Conservation (phyloP, 2,888 invertebrate genomes). For the Beris morrisii region DNA sequence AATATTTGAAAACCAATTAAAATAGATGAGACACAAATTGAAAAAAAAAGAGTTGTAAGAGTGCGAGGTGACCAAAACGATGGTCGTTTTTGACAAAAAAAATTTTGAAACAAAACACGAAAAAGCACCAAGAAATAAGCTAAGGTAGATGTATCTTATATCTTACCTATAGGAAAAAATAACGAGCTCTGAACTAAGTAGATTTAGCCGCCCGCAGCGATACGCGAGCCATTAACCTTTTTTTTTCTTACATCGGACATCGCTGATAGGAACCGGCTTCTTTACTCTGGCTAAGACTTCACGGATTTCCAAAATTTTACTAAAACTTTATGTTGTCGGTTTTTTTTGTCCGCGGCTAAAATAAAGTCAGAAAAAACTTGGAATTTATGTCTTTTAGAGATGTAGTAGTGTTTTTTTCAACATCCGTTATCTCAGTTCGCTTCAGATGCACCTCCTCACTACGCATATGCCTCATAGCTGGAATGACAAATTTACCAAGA, state of each 20-base stretch:
- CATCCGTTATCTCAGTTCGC: slow-evolving; percentile 19
- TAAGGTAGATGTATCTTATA: slow-evolving; percentile 13
- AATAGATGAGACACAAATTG: slow-evolving; percentile 31
- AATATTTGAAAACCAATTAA: slow-evolving; percentile 34
- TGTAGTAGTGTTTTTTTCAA: slow-evolving; percentile 13
- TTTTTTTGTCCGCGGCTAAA: slow-evolving; percentile 4
- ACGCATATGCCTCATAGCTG: slow-evolving; percentile 8
- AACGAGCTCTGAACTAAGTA: slow-evolving; percentile 21
- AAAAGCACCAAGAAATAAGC: slow-evolving; percentile 18
- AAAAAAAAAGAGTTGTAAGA: slow-evolving; percentile 20
- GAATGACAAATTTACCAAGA: slow-evolving; percentile 22
- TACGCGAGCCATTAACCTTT: slow-evolving; percentile 34
- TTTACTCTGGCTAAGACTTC: slow-evolving; percentile 7
- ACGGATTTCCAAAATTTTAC: slow-evolving; percentile 29
- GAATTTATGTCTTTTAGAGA: slow-evolving; percentile 30
- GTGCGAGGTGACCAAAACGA: slow-evolving; percentile 9
- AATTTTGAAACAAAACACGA: slow-evolving; percentile 11
- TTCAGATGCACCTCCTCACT: slow-evolving; percentile 17
- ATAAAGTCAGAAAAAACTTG: slow-evolving; percentile 6
- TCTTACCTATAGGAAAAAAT: slow-evolving; percentile 16
- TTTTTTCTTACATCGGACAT: slow-evolving; percentile 9
- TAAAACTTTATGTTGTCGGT: slow-evolving; percentile 21
- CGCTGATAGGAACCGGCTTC: slow-evolving; percentile 20
- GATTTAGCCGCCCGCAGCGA: slow-evolving; percentile 33
- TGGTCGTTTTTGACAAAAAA: slow-evolving; percentile 19